phyloP scores from a whole-genome alignment of 2,113 vertebrate species.

The Corynorhinus townsendii region DNA sequence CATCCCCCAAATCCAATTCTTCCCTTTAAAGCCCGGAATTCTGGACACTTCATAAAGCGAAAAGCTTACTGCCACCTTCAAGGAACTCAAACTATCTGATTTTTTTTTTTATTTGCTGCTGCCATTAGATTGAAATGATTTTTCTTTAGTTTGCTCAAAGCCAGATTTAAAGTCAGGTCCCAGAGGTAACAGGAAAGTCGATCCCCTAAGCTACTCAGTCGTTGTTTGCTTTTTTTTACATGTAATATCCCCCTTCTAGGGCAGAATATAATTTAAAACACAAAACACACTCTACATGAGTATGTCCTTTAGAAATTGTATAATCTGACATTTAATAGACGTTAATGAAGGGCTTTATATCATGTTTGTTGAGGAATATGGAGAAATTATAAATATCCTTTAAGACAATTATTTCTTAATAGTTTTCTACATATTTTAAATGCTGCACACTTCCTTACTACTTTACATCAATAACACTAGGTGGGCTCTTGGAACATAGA shows the following conservation, averaged over 20 bases:
- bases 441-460: slow-evolving; percentile 27
- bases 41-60: slow-evolving; percentile 61
- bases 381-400: slow-evolving; percentile 64
- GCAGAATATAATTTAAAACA: slow-evolving; percentile 79
- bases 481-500: slow-evolving; percentile 11
- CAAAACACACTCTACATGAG: slow-evolving; percentile 73
- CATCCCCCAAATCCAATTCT: slow-evolving; percentile 53
- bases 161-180: slow-evolving; percentile 87
- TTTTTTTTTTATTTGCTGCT: slow-evolving; percentile 76
- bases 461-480: slow-evolving; percentile 36
- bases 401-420: slow-evolving; percentile 57
- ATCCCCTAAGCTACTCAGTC: slow-evolving; percentile 86
- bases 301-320: slow-evolving; percentile 72
- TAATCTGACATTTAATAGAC: slow-evolving; percentile 75
- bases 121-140: slow-evolving; percentile 87
- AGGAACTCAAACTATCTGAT: slow-evolving; percentile 78
- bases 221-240: slow-evolving; percentile 86
- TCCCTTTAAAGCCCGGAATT: slow-evolving; percentile 57
- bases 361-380: slow-evolving; percentile 57
- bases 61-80: slow-evolving; percentile 73
- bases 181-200: slow-evolving; percentile 83
- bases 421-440: slow-evolving; percentile 46
- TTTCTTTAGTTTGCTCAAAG: slow-evolving; percentile 86
- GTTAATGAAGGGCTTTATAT: slow-evolving; percentile 72
- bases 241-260: slow-evolving; percentile 84